Evolutionary conservation across 2,113 vertebrate genomes (phyloP), one percentile per base, ranked within the genome.

Genomic region (Nesogale talazaci): DNA sequence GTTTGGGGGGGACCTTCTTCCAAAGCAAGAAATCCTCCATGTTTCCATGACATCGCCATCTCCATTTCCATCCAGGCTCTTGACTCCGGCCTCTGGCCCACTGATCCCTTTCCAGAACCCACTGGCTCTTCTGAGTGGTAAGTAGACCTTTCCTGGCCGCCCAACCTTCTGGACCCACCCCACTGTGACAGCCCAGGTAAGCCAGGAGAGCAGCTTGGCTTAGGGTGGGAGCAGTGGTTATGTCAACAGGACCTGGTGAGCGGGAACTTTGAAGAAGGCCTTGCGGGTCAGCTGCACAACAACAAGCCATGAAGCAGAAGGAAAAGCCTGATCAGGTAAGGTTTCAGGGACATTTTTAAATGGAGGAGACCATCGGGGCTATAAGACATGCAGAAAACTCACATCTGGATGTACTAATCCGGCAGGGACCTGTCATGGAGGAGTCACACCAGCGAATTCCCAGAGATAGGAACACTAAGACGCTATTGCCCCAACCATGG

Each of bases 401-500:
- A 29, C 76, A 31, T 6, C 25, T 25, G 25, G 9, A 20, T 42
- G 63, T 38, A 31, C 19, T 16, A 57, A 31, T 38, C 1, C 34
- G 29, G 20, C 52, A 67, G 25, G 0, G 17, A 40, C n/a, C 25
- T 1, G 63, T 15, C 25, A 0, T 0, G 0, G 27, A 77, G 76
- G 79, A 67, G 1, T 9, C 42, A 9, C 36, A 46, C 2, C 8
- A 31, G 36, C 23, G 23, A 27, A 82, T 59, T 17, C 25, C 52
- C 40, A 89, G 14, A 31, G 14, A 61, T 0, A 22, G 4, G 2
- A 15, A 74, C 38, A n/a, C 6, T 23, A 77, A 25, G 27, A 46
- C 1, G 2, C 34, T 36, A 23, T 3, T 25, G 46, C 36, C 27
- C 7, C 38, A 20, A 14, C 0, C 1, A 19, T 0, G 0, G 3